Conservation (phyloP, 2,888 invertebrate species). For the Diarsia brunnea region DNA sequence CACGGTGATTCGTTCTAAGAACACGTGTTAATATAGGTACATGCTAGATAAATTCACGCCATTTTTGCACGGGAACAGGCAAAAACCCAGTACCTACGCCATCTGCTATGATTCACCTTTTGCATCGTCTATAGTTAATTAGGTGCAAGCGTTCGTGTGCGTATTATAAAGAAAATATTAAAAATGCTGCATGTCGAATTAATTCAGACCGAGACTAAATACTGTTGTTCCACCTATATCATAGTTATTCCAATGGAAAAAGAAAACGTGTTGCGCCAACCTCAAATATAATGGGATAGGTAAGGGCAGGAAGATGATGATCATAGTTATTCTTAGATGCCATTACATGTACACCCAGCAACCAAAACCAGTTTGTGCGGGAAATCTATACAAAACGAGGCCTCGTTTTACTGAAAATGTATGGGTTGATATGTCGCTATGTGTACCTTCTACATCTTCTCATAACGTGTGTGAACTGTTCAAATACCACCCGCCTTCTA, state of each 20-base stretch:
- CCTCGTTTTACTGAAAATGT: too few relatives aligned
- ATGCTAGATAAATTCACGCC: neutral
- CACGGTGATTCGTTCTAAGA: neutral
- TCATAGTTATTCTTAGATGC: neutral
- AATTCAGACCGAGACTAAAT: constrained; percentile 8
- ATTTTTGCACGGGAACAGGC: neutral
- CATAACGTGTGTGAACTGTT: constrained; percentile 42
- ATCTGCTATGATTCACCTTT: neutral
- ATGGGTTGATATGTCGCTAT: too few relatives aligned
- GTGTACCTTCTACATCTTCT: constrained; percentile 38
- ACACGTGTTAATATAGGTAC: neutral
- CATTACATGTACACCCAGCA: neutral
- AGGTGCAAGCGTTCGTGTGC: neutral
- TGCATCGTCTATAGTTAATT: neutral
- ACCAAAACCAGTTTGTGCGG: too few relatives aligned
- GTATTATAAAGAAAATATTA: neutral
- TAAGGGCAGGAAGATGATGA: too few relatives aligned
- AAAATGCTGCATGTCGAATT: neutral
- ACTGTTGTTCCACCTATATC: neutral
- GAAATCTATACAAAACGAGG: too few relatives aligned
- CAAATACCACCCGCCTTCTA: constrained; percentile 66
- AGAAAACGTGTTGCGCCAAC: too few relatives aligned
- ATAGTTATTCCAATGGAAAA: too few relatives aligned
- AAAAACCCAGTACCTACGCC: neutral
- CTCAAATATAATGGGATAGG: too few relatives aligned